These are phyloP conservation scores for Argentina silus DNA, from an alignment of 2,797 vertebrate genomes.

Conservation along the genomic window DNA sequence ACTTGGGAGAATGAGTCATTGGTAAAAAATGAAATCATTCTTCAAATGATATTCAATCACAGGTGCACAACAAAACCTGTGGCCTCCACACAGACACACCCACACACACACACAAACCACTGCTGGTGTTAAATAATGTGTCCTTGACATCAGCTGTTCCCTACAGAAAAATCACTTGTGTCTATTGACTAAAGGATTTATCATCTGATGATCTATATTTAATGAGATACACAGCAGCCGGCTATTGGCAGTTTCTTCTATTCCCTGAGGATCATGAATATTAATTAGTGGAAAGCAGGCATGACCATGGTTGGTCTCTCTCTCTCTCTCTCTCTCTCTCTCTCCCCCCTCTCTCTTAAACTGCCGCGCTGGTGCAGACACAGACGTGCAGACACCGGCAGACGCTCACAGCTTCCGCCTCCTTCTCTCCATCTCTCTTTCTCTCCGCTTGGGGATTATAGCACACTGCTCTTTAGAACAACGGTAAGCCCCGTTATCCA, in stretches of 20 bases:
- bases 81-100: too few relatives aligned
- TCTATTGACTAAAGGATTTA: too few relatives aligned
- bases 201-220: too few relatives aligned
- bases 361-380: constrained; percentile 68
- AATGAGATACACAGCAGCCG: constrained; percentile 35
- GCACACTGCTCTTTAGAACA: constrained; percentile 61
- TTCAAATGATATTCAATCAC: too few relatives aligned
- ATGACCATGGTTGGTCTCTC: constrained; percentile 3
- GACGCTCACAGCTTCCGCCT: constrained; percentile 64
- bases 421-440: constrained; percentile 18
- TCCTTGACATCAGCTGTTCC: too few relatives aligned
- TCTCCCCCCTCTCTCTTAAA: constrained; percentile 65
- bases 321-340: background rate
- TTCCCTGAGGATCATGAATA: constrained; percentile 62
- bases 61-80: too few relatives aligned
- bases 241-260: constrained; percentile 33
- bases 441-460: constrained; percentile 54
- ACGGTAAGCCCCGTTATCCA: constrained; percentile 59
- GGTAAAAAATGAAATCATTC: too few relatives aligned
- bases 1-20: too few relatives aligned
- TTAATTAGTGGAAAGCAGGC: constrained; percentile 42
- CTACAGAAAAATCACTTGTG: too few relatives aligned
- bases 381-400: constrained; percentile 70
- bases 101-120: too few relatives aligned
- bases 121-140: too few relatives aligned